phyloP scores from a whole-genome alignment of 2,113 vertebrate species.

The Neofelis nebulosa region DNA sequence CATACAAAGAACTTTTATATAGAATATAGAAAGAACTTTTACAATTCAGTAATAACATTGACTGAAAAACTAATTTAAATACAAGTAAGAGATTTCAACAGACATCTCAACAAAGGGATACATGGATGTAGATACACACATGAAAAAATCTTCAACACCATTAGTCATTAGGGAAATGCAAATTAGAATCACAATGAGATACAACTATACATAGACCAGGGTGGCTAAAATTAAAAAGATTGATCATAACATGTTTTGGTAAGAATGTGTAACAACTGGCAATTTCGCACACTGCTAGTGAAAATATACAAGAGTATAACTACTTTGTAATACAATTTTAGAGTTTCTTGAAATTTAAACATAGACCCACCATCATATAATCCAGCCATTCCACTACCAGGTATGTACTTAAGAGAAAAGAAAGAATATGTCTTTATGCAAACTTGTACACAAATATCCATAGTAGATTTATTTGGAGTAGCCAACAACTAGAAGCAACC shows the following conservation, averaged over 20 bases:
- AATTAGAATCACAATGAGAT: not conserved
- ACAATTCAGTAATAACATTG: not conserved
- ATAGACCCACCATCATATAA: not conserved
- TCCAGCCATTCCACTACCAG: not conserved
- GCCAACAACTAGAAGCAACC: not conserved
- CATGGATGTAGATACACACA: not conserved
- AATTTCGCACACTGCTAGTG: not conserved
- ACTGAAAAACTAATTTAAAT: not conserved
- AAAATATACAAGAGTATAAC: not conserved
- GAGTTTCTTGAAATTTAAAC: constrained; percentile 12
- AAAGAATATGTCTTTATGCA: not conserved
- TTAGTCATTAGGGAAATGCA: not conserved
- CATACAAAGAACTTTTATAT: not conserved
- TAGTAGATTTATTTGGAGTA: not conserved
- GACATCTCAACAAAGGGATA: not conserved
- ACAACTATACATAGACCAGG: not conserved
- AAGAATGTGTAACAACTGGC: not conserved
- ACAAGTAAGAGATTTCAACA: not conserved
- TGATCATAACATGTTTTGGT: not conserved
- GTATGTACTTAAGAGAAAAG: not conserved
- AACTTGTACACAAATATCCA: not conserved
- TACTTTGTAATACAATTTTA: not conserved
- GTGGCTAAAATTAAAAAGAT: not conserved
- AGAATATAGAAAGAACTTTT: not conserved
- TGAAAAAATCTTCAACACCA: not conserved